Base-by-base conservation (phyloP, 2,888 invertebrate species). In the Calameuta idolon region DNA sequence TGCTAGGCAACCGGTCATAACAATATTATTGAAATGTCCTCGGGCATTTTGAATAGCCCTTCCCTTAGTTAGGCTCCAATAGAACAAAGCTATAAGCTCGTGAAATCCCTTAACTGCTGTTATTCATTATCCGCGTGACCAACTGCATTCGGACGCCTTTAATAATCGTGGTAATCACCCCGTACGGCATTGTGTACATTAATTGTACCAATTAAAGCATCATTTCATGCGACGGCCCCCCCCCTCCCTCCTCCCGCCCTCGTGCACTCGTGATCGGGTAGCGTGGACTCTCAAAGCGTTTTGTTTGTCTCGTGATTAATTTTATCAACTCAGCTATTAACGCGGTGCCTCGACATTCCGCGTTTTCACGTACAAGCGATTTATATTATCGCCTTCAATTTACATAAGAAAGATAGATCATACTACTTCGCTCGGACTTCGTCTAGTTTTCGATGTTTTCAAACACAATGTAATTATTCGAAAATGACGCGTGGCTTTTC, bases 191-290 rank as follows among this genome's bases (percentile, higher is more conserved):
- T n/a, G 71, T 15, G 33, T 68, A 73, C 34, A 11, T 69, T 82
- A 83, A 84, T 84, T 81, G 83, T 37, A 33, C 40, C 80, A 79
- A 82, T 84, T 81, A 84, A 83, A 37, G 55, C 23, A 23, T 15
- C 23, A 23, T 55, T 55, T 55, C 23, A 55, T 55, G 23, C 55
- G 55, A 34, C 71, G 71, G 30, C 2, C 2, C 34, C 11, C 34
- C 11, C 35, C 35, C 35, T 0, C 35, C 3, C 35, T 0, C 3
- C 0, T 11, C 12, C 31, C 11, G 23, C 1, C 35, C 31, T 5
- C 2, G 30, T 12, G 71, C 33, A 71, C 71, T 31, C 71, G 71
- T 34, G 71, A 71, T 71, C 31, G 71, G 12, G 71, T 71, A 31
- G 71, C 71, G 31, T 30, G 31, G 71, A 31, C 33, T 71, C 31